A percentile compares a stretch with the other conserved stretches of the same genome.
Evolutionary conservation across 1,140 invertebrate genomes (phyloP).

Genomic region (Euglossa dilemma): DNA sequence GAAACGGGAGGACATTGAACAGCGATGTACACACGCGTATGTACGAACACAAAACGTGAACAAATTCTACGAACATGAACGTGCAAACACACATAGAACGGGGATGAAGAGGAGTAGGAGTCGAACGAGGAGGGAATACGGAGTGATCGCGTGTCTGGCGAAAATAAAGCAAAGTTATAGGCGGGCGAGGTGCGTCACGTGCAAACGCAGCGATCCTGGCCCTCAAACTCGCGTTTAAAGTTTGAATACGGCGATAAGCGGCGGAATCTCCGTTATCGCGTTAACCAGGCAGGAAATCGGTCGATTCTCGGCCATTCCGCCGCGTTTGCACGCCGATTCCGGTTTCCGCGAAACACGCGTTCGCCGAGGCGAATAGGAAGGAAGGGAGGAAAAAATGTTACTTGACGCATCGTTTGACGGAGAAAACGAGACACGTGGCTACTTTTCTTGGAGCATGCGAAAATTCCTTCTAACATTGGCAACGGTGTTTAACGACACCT

Average conservation of each 20-base stretch:
- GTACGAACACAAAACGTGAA: not conserved
- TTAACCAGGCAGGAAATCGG: too few relatives aligned
- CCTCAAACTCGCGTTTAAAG: slow-evolving; percentile 13
- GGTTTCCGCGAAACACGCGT: not conserved
- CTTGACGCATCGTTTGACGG: not conserved
- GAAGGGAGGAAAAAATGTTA: not conserved
- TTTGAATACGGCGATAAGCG: slow-evolving; percentile 30
- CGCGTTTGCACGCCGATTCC: not conserved
- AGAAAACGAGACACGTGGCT: not conserved
- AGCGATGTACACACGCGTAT: not conserved
- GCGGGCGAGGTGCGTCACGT: slow-evolving; percentile 6
- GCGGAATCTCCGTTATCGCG: not conserved
- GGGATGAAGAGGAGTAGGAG: too few relatives aligned
- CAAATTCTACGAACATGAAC: not conserved
- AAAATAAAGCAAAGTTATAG: slow-evolving; percentile 9
- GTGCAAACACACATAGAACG: not conserved
- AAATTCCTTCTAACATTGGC: slow-evolving; percentile 34
- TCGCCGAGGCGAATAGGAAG: not conserved
- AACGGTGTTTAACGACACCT: slow-evolving; percentile 51
- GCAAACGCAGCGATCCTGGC: slow-evolving; percentile 22
- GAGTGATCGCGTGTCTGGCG: slow-evolving; percentile 13
- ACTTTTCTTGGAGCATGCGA: slow-evolving; percentile 40
- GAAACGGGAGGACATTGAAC: not conserved
- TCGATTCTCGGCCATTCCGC: not conserved
- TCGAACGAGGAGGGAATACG: not conserved